Percentiles rank a stretch among this genome's conserved stretches.
phyloP scores from a whole-genome alignment of 2,888 invertebrate species.

The Lapara coniferarum region DNA sequence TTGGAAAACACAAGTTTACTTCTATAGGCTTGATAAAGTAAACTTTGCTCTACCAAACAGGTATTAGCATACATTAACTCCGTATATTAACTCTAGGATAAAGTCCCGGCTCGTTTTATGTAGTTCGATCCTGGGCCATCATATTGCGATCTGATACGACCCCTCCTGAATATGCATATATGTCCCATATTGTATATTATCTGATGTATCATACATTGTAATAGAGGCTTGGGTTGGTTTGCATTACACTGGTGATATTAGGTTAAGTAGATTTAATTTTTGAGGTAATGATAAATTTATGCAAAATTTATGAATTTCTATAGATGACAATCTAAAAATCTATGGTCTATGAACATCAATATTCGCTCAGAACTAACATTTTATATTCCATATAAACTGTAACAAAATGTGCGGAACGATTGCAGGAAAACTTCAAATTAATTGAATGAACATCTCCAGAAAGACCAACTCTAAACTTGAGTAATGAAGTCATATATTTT shows the following conservation, averaged over 20 bases:
- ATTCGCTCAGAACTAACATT: neutral
- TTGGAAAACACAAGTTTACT: no score
- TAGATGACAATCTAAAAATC: neutral
- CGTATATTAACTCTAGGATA: constrained; percentile 14
- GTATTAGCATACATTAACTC: constrained; percentile 13
- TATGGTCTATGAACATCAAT: neutral
- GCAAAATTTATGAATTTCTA: no score
- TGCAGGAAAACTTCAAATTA: constrained; percentile 1
- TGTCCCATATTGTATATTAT: constrained; percentile 47
- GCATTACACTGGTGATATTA: constrained; percentile 39
- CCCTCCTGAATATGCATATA: constrained; percentile 29
- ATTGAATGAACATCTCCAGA: neutral
- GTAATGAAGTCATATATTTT: neutral
- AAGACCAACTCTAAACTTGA: neutral
- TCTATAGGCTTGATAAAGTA: neutral
- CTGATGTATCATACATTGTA: constrained; percentile 43
- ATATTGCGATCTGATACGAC: neutral
- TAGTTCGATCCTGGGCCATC: constrained; percentile 30
- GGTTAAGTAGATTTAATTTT: neutral
- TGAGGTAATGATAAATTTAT: neutral
- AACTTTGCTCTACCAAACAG: constrained; percentile 1
- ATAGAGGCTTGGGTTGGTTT: constrained; percentile 46
- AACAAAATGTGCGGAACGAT: neutral
- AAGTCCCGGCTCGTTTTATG: constrained; percentile 38
- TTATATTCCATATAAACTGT: neutral